Evolutionary conservation across 2,888 invertebrate species (phyloP), one percentile per base, ranked within the genome.

Genomic region (Villa cingulata): DNA sequence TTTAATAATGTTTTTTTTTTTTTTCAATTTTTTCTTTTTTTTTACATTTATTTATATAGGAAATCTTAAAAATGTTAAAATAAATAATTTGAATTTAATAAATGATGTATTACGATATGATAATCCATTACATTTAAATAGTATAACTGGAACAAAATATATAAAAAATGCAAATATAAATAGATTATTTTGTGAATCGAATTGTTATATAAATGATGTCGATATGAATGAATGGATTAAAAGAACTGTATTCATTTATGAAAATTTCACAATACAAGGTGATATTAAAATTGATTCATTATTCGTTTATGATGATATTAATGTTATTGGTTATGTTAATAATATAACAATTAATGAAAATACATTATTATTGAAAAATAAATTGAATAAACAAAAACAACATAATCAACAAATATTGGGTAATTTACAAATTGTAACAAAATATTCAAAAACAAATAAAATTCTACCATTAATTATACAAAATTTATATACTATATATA

Each of bases 81-180:
- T 79, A 17, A 79, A 79, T 56, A 61, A 66, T 50, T 58, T 74
- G 40, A 68, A 74, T 62, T 61, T 78, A 23, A 58, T 63, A 15
- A 64, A 63, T 10, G 78, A 79, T 55, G 62, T 78, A 17, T 64
- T 75, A 53, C 66, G 70, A 39, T 62, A 64, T 43, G 71, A 72
- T 51, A 50, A 50, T 0, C 45, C 57, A 17, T 37, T 46, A 23
- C 23, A 23, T 6, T 6, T 23, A 19, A 74, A 73, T 57, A 56
- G 65, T 4, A 59, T 77, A 2, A 71, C 66, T 2, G 72, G 73
- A 4, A 57, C 56, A 2, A 75, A 74, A 62, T 58, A 43, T 37
- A 59, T 74, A 34, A 36, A 16, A 15, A 61, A 63, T 45, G 58
- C 74, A n/a, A 54, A 55, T 17, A 63, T 70, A 0, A 58, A 62